Conservation (phyloP, 2,888 invertebrate species). For the Epistrophe eligans region DNA sequence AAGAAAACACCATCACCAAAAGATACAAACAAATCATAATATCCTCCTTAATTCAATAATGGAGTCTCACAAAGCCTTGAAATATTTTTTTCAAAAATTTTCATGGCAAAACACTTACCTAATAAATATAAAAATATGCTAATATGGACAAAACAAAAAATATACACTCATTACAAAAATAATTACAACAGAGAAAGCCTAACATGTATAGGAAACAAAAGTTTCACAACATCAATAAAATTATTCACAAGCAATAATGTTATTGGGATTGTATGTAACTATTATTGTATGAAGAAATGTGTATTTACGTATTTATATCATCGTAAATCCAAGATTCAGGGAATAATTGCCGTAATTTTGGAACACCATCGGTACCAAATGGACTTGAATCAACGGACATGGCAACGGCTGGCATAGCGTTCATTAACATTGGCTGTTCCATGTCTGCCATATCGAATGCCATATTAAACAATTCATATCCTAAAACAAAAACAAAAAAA, state of each 20-base stretch:
- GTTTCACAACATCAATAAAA: neutral
- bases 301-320: conserved; percentile 34
- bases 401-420: neutral
- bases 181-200: neutral
- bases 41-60: too few species aligned
- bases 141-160: neutral
- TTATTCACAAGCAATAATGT: neutral
- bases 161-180: neutral
- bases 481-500: neutral
- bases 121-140: too few species aligned
- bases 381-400: neutral
- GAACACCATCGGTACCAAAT: conserved; percentile 6
- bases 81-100: too few species aligned
- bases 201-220: neutral
- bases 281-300: neutral
- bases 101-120: too few species aligned
- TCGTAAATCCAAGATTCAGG: conserved; percentile 41
- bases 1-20: conserved; percentile 4
- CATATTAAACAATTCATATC: neutral
- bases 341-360: conserved; percentile 14
- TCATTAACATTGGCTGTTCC: neutral
- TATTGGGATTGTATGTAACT: neutral
- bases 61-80: too few species aligned
- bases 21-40: neutral
- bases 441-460: neutral